Conservation (phyloP, 53 echinoderm and acorn worm genomes). For the Henricia sp. region DNA sequence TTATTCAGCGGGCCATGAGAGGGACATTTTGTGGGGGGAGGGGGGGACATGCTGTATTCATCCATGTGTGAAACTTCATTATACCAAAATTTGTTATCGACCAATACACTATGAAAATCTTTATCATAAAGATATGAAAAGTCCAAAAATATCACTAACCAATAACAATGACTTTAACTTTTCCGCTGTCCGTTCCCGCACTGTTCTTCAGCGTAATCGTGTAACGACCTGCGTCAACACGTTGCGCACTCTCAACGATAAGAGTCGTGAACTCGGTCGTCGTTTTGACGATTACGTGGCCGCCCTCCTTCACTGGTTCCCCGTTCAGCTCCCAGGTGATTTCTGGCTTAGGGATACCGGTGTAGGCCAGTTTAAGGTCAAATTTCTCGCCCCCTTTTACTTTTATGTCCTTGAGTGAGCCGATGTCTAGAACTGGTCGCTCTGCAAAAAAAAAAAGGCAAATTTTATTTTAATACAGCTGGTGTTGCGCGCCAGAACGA, state of each 20-base stretch:
- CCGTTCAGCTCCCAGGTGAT: constrained; percentile 84
- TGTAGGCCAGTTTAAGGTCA: constrained; percentile 83
- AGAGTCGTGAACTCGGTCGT: constrained; percentile 77
- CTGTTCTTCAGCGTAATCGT: constrained; percentile 86
- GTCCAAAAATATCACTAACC: too few species aligned
- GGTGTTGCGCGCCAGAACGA: too few species aligned
- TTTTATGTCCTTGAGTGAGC: constrained; percentile 87
- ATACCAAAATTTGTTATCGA: too few species aligned
- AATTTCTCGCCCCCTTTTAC: constrained; percentile 96
- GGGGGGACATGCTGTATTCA: too few species aligned
- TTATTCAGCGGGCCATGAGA: too few species aligned
- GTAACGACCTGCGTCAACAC: constrained; percentile 79
- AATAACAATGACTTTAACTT: constrained; percentile 85
- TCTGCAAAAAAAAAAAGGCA: constrained; percentile 65
- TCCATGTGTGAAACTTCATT: too few species aligned
- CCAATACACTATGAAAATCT: too few species aligned
- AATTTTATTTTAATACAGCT: too few species aligned
- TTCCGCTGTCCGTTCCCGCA: constrained; percentile 82
- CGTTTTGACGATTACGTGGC: constrained; percentile 77
- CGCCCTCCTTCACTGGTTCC: constrained; percentile 74
- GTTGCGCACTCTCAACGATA: constrained; percentile 79
- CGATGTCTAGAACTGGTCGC: constrained; percentile 82
- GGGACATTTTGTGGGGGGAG: too few species aligned
- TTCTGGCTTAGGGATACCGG: constrained; percentile 86
- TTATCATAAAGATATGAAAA: too few species aligned